Conservation (phyloP, 2,797 vertebrate species). For the Hemitrygon akajei region DNA sequence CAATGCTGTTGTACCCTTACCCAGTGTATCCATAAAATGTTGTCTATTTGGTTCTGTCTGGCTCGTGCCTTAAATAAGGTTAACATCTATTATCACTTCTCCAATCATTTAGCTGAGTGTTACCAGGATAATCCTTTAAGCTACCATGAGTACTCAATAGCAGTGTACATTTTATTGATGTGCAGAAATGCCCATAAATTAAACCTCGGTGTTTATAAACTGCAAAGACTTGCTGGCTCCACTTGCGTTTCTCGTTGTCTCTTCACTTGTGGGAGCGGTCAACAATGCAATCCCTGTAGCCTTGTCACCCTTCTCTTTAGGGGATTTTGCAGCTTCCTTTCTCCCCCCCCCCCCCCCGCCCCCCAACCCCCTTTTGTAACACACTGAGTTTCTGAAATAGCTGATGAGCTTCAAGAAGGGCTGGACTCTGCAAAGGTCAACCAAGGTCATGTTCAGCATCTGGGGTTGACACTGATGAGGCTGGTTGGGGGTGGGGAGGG, state of each 20-base stretch:
- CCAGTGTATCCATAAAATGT: not conserved
- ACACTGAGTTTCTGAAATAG: not conserved
- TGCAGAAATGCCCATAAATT: slow-evolving; percentile 17
- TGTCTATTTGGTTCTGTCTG: not conserved
- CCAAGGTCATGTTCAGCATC: not conserved
- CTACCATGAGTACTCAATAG: not conserved
- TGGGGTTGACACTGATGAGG: slow-evolving; percentile 24
- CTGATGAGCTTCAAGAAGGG: not conserved
- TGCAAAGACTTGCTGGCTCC: not conserved
- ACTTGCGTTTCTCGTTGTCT: not conserved
- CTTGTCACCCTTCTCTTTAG: not conserved
- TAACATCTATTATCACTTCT: not conserved
- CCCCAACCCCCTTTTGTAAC: not conserved
- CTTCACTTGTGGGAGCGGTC: not conserved
- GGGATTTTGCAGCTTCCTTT: not conserved
- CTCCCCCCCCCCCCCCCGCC: too few relatives aligned
- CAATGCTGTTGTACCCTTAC: not conserved
- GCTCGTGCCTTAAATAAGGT: not conserved
- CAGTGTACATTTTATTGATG: slow-evolving; percentile 3
- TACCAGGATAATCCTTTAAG: slow-evolving; percentile 31
- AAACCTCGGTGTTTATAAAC: not conserved
- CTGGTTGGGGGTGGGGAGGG: not conserved
- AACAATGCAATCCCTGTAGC: not conserved
- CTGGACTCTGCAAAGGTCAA: not conserved
- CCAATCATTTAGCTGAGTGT: slow-evolving; percentile 19